A percentile compares a stretch with the other conserved stretches of the same genome.
Conservation (phyloP, 2,888 invertebrate genomes). For the Neuroscelio doddi region DNA sequence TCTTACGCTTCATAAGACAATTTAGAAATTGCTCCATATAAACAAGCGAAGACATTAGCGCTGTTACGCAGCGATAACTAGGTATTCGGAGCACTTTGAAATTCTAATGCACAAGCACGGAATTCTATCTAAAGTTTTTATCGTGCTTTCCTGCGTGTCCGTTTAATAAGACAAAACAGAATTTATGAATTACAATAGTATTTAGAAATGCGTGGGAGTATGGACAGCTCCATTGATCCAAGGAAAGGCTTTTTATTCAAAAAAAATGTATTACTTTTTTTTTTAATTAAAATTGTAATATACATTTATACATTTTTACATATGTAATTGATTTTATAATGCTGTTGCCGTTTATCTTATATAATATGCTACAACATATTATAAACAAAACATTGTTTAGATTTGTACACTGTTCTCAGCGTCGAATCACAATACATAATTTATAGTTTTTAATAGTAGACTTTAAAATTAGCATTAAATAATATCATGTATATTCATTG, state of each 20-base stretch:
- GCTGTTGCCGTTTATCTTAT: not conserved
- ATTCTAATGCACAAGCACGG: slow-evolving; percentile 52
- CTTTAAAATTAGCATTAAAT: slow-evolving; percentile 3
- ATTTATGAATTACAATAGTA: slow-evolving; percentile 38
- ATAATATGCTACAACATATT: not conserved
- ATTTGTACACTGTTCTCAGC: not conserved
- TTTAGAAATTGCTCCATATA: slow-evolving; percentile 39
- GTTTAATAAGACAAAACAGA: slow-evolving; percentile 21
- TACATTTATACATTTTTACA: too few relatives aligned
- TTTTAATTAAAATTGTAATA: too few relatives aligned
- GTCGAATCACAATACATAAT: not conserved
- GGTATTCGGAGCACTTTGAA: slow-evolving; percentile 62
- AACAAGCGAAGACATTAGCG: slow-evolving; percentile 24
- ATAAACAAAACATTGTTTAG: not conserved
- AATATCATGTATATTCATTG: too few relatives aligned
- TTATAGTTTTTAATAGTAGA: slow-evolving; percentile 1
- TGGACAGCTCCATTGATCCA: too few relatives aligned
- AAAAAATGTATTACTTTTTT: slow-evolving; percentile 14
- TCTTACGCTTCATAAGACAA: slow-evolving; percentile 9
- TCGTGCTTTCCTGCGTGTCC: slow-evolving; percentile 34
- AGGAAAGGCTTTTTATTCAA: not conserved
- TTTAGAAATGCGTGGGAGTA: slow-evolving; percentile 18
- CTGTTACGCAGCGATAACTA: slow-evolving; percentile 58
- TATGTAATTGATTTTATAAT: not conserved
- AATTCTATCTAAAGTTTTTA: slow-evolving; percentile 52